These are phyloP conservation scores for Muricea muricata DNA, from an alignment of 92 coral and sea anemone species.

Conservation along the genomic window DNA sequence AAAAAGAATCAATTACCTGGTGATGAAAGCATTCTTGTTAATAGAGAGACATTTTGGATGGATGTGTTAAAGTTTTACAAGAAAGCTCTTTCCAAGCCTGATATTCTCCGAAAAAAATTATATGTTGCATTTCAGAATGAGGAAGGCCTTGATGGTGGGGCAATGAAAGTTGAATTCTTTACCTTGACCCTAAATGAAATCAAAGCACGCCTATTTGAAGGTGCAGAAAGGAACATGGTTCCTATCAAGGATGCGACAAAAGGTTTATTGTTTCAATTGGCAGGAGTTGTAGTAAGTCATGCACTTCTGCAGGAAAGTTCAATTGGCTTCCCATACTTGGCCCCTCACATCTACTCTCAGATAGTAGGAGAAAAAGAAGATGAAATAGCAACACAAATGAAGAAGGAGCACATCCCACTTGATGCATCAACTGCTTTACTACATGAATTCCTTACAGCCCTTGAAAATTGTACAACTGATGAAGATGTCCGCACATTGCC, in stretches of 20 bases:
- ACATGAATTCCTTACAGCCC: conserved; percentile 7
- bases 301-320: conserved; percentile 10
- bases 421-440: conserved; percentile 39
- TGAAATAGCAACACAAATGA: conserved; percentile 9
- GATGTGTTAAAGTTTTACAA: conserved; percentile 43
- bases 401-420: conserved; percentile 44
- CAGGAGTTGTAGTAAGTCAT: conserved; percentile 42
- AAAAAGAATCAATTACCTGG: background rate
- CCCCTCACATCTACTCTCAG: conserved; percentile 34
- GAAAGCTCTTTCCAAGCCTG: conserved; percentile 3
- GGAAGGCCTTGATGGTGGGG: conserved; percentile 54
- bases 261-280: conserved; percentile 38
- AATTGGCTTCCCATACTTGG: conserved; percentile 30
- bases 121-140: conserved; percentile 35
- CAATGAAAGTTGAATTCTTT: conserved; percentile 43
- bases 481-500: background rate
- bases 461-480: background rate
- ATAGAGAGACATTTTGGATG: conserved; percentile 46
- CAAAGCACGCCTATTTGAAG: conserved; percentile 56
- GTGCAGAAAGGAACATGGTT: conserved; percentile 23
- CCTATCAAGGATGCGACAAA: conserved; percentile 53
- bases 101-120: conserved; percentile 39
- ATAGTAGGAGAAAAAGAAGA: conserved; percentile 46
- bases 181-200: conserved; percentile 41
- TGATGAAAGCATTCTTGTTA: background rate